Evolutionary conservation across 1,140 invertebrate species (phyloP).

Genomic region (Melipona quadrifasciata): DNA sequence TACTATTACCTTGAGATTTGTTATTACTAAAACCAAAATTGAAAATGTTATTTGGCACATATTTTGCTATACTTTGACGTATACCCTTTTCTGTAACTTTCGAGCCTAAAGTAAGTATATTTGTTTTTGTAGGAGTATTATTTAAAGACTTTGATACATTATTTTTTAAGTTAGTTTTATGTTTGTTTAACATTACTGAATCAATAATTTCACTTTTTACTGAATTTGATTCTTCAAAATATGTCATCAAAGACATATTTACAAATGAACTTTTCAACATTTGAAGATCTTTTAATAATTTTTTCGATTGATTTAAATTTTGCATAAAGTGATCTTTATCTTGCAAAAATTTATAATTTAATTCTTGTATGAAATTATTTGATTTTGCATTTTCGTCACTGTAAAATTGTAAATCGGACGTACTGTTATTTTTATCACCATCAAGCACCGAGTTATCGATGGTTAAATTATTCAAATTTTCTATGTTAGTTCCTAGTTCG

Average conservation of each 20-base stretch:
- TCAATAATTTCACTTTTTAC: conserved; percentile 70
- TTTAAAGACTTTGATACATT: conserved; percentile 72
- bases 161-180: conserved; percentile 67
- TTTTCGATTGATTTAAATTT: conserved; percentile 32
- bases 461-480: conserved; percentile 74
- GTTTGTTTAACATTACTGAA: conserved; percentile 64
- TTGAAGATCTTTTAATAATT: conserved; percentile 22
- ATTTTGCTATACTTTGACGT: conserved; percentile 33
- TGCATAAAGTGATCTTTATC: conserved; percentile 17
- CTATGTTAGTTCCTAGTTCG: conserved; percentile 75
- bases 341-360: conserved; percentile 19
- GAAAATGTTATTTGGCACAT: conserved; percentile 59
- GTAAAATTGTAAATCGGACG: conserved; percentile 36
- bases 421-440: conserved; percentile 19
- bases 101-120: conserved; percentile 59
- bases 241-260: conserved; percentile 20
- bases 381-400: conserved; percentile 7
- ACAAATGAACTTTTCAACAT: conserved; percentile 12
- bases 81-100: not conserved
- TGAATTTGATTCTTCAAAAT: conserved; percentile 64
- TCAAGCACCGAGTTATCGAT: conserved; percentile 50
- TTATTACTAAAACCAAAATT: conserved; percentile 42
- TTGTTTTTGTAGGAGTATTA: conserved; percentile 71
- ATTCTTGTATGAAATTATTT: not conserved
- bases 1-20: conserved; percentile 47